Base-by-base conservation (phyloP, 2,888 invertebrate genomes). In the Pristionchus japonicus region DNA sequence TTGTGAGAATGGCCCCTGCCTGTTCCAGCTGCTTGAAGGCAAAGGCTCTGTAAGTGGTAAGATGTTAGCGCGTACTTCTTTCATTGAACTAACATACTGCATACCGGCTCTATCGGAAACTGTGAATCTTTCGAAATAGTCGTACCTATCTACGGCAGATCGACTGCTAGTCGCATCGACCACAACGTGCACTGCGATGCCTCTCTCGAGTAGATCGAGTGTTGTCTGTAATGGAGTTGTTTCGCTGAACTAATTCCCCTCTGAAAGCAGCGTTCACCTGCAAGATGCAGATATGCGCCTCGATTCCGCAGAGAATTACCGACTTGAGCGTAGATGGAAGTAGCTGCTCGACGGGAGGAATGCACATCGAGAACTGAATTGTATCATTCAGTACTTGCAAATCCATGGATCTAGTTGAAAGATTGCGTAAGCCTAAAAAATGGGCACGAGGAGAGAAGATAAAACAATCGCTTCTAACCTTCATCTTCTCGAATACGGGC, bases 1-100 rank as follows among this genome's bases (percentile, higher is more conserved):
- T 97, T 13, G 97, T 96, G 83, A 97, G 96, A 90, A 96, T 96
- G 91, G 97, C 97, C n/a, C 97, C 97, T 87, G 96, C 96, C 88
- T 96, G 95, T 89, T 96, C 96, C 94, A 97, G 95, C 92, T 97
- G 96, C 96, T 97, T 96, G 88, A 95, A 95, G 9, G 95, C 95
- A 89, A 95, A 93, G 92, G 95, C 95, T 88, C 95, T 95, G 90
- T 3, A 52, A 40, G n/a, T 2, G 49, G 64, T 4, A 11, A 23
- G 13, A 2, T 23, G 0, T 37, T 34, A 1, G 17, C 13, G 27
- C 1, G 2, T 57, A 23, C n/a, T n/a, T n/a, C n/a, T n/a, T n/a
- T n/a, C n/a, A n/a, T n/a, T n/a, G n/a, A n/a, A n/a, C n/a, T n/a
- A n/a, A n/a, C n/a, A n/a, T n/a, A n/a, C n/a, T n/a, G n/a, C n/a